phyloP scores from a whole-genome alignment of 2,888 invertebrate genomes.

The Ryuthela nishihirai region DNA sequence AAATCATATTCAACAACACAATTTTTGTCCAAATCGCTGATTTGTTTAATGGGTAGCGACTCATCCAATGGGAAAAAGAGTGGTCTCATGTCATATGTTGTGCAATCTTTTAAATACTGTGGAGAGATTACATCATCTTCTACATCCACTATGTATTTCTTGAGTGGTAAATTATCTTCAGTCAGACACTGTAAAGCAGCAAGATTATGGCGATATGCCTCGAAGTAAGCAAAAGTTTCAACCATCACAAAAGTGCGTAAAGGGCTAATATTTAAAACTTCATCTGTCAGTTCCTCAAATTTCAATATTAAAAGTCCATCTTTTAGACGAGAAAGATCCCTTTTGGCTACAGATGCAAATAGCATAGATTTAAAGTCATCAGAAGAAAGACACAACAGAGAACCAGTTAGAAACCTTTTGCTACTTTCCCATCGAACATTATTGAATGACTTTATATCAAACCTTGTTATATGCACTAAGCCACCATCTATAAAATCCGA shows the following conservation, averaged over 20 bases:
- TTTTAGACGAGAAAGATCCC: conserved; percentile 55
- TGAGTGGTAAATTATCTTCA: conserved; percentile 62
- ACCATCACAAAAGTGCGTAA: conserved; percentile 59
- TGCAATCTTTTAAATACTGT: conserved; percentile 48
- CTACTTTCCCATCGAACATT: conserved; percentile 52
- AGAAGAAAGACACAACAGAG: conserved; percentile 66
- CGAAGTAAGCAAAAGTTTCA: conserved; percentile 74
- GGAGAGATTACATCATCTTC: conserved; percentile 49
- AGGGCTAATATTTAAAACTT: conserved; percentile 15
- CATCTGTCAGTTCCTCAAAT: conserved; percentile 21
- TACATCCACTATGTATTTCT: conserved; percentile 62
- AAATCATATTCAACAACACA: conserved; percentile 1
- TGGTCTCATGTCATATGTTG: conserved; percentile 30
- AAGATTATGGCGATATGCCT: conserved; percentile 72
- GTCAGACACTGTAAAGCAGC: conserved; percentile 62
- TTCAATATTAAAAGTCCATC: conserved; percentile 56
- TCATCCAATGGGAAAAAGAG: conserved; percentile 8
- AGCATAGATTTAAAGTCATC: conserved; percentile 65
- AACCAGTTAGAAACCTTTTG: conserved; percentile 66
- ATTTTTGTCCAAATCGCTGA: not conserved
- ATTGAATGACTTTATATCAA: conserved; percentile 22
- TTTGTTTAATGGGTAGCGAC: not conserved
- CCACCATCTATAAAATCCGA: conserved; percentile 43
- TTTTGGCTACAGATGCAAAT: conserved; percentile 65
- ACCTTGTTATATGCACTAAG: conserved; percentile 40